Evolutionary conservation across 2,113 vertebrate species (phyloP).

Genomic region (Pica pica): DNA sequence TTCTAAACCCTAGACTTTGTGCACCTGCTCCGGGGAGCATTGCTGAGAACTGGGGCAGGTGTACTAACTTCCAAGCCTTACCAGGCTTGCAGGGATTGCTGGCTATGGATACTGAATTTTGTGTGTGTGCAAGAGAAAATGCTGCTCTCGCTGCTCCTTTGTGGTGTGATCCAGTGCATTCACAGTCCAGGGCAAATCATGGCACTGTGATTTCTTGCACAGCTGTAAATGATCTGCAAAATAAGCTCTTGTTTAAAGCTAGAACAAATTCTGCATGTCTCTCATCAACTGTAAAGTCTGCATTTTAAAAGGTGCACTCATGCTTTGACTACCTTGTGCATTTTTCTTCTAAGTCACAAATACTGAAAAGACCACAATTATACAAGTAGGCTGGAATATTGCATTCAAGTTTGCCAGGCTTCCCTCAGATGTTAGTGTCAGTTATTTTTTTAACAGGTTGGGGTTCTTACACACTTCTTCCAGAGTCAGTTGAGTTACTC

Average conservation of each 20-base stretch:
- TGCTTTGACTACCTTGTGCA: not conserved
- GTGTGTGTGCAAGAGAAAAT: not conserved
- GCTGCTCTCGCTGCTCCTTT: not conserved
- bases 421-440: not conserved
- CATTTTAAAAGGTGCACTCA: not conserved
- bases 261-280: not conserved
- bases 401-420: not conserved
- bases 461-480: not conserved
- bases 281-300: not conserved
- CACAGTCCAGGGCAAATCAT: not conserved
- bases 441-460: not conserved
- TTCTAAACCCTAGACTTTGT: not conserved
- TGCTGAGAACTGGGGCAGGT: conserved; percentile 34
- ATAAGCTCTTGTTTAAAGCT: not conserved
- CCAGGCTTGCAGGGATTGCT: not conserved
- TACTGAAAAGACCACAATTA: not conserved
- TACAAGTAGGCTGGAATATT: not conserved
- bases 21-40: conserved; percentile 31
- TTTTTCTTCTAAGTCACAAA: not conserved
- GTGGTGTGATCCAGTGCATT: not conserved
- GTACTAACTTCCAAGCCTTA: not conserved
- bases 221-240: not conserved
- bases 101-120: not conserved
- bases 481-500: not conserved
- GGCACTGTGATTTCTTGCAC: not conserved